Evolutionary conservation across 1,140 invertebrate genomes (phyloP).

Genomic region (Doryteuthis pealeii): DNA sequence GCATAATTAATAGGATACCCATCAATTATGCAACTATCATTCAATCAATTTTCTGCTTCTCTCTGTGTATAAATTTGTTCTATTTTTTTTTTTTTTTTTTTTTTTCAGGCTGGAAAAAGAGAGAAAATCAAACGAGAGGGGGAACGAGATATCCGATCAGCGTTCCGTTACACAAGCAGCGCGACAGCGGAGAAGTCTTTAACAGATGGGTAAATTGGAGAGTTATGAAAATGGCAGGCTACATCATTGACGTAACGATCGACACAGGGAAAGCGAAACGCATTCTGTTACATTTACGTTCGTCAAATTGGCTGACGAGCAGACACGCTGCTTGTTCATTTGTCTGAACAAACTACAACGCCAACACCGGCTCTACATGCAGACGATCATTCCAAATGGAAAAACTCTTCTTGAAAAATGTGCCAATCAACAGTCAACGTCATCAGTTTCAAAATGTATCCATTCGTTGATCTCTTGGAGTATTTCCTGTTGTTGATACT

Average conservation of each 20-base stretch:
- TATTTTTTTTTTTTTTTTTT: too few species aligned
- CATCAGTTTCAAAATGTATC: not conserved
- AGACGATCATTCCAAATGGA: not conserved
- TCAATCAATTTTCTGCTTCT: too few species aligned
- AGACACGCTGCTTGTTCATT: not conserved
- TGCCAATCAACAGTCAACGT: not conserved
- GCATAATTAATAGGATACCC: too few species aligned
- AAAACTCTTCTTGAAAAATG: not conserved
- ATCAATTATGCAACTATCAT: too few species aligned
- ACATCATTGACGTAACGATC: not conserved
- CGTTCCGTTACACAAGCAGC: not conserved
- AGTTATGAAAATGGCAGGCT: not conserved
- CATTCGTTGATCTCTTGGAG: not conserved
- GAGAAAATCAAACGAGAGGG: too few species aligned
- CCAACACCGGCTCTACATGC: not conserved
- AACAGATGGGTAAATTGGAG: not conserved
- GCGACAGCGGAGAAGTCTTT: not conserved
- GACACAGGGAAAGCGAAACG: not conserved
- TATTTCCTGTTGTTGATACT: not conserved
- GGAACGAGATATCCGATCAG: too few species aligned
- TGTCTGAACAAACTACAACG: not conserved
- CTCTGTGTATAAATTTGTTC: too few species aligned
- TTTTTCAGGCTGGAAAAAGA: too few species aligned
- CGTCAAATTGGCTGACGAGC: not conserved
- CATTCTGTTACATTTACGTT: not conserved